These are phyloP conservation scores for Nymphicus hollandicus DNA, from an alignment of 2,113 vertebrate species.

Conservation along the genomic window DNA sequence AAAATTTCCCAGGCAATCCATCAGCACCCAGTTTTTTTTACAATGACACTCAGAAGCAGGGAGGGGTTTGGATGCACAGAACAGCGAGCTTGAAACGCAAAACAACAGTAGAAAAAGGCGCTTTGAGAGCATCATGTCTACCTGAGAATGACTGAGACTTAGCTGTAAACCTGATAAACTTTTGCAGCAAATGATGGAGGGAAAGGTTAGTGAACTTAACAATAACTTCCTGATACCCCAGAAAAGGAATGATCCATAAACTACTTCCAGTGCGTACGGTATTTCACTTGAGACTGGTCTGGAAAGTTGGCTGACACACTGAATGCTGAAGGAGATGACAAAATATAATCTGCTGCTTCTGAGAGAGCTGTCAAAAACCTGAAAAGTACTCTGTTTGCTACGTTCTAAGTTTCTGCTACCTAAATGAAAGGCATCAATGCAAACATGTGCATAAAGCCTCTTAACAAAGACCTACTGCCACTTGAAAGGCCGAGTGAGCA, in stretches of 20 bases:
- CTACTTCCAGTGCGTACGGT: conserved; percentile 73
- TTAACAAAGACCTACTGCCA: background rate
- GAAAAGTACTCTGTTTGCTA: background rate
- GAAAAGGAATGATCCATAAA: conserved; percentile 45
- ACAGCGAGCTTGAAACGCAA: background rate
- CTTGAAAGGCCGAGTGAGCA: fast-evolving
- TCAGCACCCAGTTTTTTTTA: background rate
- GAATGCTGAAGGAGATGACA: conserved; percentile 52
- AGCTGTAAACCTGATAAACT: background rate
- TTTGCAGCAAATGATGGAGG: background rate
- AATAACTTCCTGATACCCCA: background rate
- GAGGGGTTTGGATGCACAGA: background rate
- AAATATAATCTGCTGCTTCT: conserved; percentile 65
- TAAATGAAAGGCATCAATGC: background rate
- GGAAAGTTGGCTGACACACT: conserved; percentile 69
- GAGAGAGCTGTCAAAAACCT: conserved; percentile 46
- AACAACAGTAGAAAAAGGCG: background rate
- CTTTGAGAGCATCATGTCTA: background rate
- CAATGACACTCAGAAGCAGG: background rate
- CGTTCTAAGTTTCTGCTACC: background rate
- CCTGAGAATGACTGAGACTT: background rate
- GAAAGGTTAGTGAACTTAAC: conserved; percentile 57
- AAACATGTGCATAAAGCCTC: fast-evolving
- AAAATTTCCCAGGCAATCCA: background rate
- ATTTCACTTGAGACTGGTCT: conserved; percentile 64